Conservation (phyloP, 2,113 vertebrate genomes). For the Puntigrus tetrazona region DNA sequence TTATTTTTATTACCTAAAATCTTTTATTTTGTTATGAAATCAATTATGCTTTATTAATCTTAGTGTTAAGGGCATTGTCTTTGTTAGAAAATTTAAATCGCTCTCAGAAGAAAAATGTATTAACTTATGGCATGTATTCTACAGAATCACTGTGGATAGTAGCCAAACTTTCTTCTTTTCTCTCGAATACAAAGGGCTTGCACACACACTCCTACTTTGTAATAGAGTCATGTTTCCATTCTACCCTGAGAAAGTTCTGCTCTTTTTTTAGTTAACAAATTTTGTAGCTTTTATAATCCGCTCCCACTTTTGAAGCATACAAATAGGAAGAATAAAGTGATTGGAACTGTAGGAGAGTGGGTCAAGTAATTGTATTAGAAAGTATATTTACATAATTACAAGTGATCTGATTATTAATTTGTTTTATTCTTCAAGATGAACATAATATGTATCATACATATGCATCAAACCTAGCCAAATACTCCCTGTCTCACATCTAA, state of each 20-base stretch:
- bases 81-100: not conserved
- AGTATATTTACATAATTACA: too few relatives aligned
- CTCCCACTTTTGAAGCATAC: not conserved
- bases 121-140: not conserved
- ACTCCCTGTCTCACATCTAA: too few relatives aligned
- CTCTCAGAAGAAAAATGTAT: not conserved
- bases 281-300: not conserved
- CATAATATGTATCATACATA: too few relatives aligned
- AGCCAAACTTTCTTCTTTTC: slow-evolving; percentile 33
- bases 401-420: too few relatives aligned
- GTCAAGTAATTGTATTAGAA: too few relatives aligned
- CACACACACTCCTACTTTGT: slow-evolving; percentile 62
- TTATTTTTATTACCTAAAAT: not conserved
- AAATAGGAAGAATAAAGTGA: not conserved
- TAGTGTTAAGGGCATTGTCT: not conserved
- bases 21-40: not conserved
- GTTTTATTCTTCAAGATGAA: too few relatives aligned
- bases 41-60: not conserved
- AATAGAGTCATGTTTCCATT: slow-evolving; percentile 68
- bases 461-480: too few relatives aligned
- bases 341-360: not conserved
- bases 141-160: not conserved
- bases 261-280: slow-evolving; percentile 53
- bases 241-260: slow-evolving; percentile 66
- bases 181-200: slow-evolving; percentile 55